Base-by-base conservation (phyloP, 2,113 vertebrate species). In the Rousettus leschenaultii region DNA sequence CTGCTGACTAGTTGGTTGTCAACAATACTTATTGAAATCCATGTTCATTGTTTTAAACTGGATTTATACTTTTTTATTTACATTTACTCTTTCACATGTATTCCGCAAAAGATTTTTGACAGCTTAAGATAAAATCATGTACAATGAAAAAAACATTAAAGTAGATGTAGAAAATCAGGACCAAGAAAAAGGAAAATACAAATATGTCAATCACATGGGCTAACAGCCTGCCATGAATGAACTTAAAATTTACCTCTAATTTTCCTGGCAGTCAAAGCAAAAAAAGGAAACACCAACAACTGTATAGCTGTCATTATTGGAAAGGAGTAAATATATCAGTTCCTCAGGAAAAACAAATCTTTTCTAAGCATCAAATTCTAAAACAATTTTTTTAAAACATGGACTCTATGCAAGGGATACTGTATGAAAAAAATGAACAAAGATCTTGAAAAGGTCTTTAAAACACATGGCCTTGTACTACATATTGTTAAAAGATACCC, bases 321-420 rank as follows among this genome's bases (percentile, higher is more conserved):
- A 89, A 89, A 97, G 66, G 59, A 95, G 1, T 95, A 91, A 88
- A 45, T 68, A 11, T 86, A 94, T 97, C 84, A 35, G 53, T 92
- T 78, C 73, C 30, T 95, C 68, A 89, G 85, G 74, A 89, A 96
- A 86, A 96, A 84, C 33, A 89, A 96, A 48, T 75, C 55, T 96
- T 91, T 95, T 96, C 95, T 95, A 73, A 94, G 74, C 73, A 89
- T 22, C 79, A 30, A 95, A 38, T 80, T 91, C 87, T 74, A 89
- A 97, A 89, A 94, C 85, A 94, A 59, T 26, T 79, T 71, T 55
- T 63, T 65, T 93, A 80, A 38, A 89, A 91, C 35, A 74, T 0
- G 19, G 9, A 89, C 12, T 75, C 85, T 92, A 66, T 53, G 73
- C 51, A 82, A 94, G 79, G 48, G 33, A 95, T 68, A 93, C 4